Evolutionary conservation across 1,140 invertebrate genomes (phyloP).

Genomic region (Drosophila ambigua): DNA sequence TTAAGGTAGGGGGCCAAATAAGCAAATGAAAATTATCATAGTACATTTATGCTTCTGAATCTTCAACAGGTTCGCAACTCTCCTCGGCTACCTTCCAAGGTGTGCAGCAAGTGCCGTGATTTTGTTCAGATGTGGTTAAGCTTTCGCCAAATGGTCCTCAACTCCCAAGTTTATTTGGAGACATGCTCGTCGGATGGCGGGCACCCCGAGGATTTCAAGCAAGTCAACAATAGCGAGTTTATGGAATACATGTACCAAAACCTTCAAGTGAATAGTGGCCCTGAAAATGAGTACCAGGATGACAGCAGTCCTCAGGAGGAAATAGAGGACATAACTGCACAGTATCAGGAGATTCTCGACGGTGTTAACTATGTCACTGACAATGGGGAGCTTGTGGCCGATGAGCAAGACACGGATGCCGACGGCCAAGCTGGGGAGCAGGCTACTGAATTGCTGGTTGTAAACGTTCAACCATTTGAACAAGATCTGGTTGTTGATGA

Average conservation of each 20-base stretch:
- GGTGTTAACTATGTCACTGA: too few species aligned
- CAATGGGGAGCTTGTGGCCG: too few species aligned
- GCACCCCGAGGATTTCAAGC: constrained; percentile 18
- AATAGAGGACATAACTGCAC: neutral
- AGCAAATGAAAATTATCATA: neutral
- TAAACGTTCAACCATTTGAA: constrained; percentile 22
- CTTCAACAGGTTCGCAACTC: constrained; percentile 44
- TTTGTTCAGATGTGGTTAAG: constrained; percentile 66
- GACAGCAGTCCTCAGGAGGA: constrained; percentile 11
- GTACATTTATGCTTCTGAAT: neutral
- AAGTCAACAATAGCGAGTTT: constrained; percentile 44
- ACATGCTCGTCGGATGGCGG: constrained; percentile 12
- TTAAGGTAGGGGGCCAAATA: constrained; percentile 40
- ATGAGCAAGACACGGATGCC: too few species aligned
- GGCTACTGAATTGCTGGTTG: too few species aligned
- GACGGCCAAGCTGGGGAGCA: too few species aligned
- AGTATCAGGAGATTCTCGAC: constrained; percentile 3
- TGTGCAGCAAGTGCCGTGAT: constrained; percentile 59
- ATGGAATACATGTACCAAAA: constrained; percentile 52
- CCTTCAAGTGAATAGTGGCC: constrained; percentile 6
- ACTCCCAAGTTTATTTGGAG: constrained; percentile 68
- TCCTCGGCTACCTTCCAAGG: constrained; percentile 42
- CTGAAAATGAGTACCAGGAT: neutral
- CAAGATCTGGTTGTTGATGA: constrained; percentile 4
- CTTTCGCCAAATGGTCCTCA: constrained; percentile 73